Percentiles rank a stretch among this genome's conserved stretches.
Evolutionary conservation across 2,797 vertebrate genomes (phyloP).

Genomic region (Sebastes itinus): DNA sequence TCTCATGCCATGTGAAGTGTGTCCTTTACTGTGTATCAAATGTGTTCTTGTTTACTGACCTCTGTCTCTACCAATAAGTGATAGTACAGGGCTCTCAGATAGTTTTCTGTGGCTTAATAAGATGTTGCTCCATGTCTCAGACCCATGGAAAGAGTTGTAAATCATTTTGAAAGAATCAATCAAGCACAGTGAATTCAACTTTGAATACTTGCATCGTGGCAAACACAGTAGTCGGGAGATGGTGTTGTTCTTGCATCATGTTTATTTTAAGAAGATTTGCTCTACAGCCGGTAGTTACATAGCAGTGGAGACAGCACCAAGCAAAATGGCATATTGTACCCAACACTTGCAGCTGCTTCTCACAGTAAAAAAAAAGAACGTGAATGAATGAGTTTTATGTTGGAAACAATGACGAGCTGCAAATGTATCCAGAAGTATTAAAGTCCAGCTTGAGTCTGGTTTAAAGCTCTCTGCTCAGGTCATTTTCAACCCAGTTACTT

Average conservation of each 20-base stretch:
- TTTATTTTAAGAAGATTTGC: conserved; percentile 32
- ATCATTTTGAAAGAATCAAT: neutral
- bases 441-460: neutral
- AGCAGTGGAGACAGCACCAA: neutral
- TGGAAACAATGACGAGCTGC: neutral
- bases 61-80: neutral
- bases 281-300: neutral
- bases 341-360: neutral
- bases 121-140: neutral
- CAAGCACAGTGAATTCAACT: neutral
- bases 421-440: neutral
- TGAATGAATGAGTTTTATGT: neutral
- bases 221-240: neutral
- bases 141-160: neutral
- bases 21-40: neutral
- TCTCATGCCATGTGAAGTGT: neutral
- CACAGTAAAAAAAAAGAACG: neutral
- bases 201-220: neutral
- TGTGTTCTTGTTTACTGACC: conserved; percentile 29
- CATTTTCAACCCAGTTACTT: neutral
- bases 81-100: neutral
- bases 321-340: neutral
- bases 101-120: neutral
- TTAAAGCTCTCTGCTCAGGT: neutral
- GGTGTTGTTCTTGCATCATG: conserved; percentile 6